phyloP scores from a whole-genome alignment of 2,888 invertebrate genomes.

The Anticlea derivata region DNA sequence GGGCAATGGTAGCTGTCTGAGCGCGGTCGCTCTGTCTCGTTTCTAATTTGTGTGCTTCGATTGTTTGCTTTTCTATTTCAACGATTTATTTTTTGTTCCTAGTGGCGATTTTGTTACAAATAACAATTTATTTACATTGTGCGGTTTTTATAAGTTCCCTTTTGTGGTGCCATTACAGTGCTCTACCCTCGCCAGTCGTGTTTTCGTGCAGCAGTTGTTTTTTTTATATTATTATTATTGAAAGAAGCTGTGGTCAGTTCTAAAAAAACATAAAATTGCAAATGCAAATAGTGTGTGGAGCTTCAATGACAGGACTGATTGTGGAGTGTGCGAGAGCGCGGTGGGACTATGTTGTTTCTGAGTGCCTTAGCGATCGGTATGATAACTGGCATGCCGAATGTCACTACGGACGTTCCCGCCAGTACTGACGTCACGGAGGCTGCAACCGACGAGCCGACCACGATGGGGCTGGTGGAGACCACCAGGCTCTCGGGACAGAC shows the following conservation, averaged over 20 bases:
- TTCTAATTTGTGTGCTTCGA: conserved; percentile 71
- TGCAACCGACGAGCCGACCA: conserved; percentile 52
- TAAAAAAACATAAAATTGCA: conserved; percentile 52
- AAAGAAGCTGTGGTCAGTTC: conserved; percentile 43
- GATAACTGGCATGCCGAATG: conserved; percentile 75
- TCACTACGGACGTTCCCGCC: conserved; percentile 66
- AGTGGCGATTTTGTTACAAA: conserved; percentile 29
- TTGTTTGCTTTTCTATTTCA: conserved; percentile 74
- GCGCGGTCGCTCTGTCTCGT: conserved; percentile 47
- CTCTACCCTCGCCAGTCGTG: conserved; percentile 41
- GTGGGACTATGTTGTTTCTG: conserved; percentile 80
- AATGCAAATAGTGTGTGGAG: conserved; percentile 65
- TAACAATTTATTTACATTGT: conserved; percentile 44
- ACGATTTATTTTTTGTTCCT: conserved; percentile 63
- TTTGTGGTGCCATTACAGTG: conserved; percentile 25
- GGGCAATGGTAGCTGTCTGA: conserved; percentile 48
- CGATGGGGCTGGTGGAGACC: conserved; percentile 72
- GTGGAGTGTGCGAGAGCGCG: conserved; percentile 51
- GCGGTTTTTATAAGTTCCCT: conserved; percentile 32
- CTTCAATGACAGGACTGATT: conserved; percentile 63
- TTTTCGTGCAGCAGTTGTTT: conserved; percentile 38
- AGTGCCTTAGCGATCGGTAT: conserved; percentile 80
- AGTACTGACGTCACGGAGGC: conserved; percentile 67
- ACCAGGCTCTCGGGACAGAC: conserved; percentile 58
- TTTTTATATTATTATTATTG: conserved; percentile 24